phyloP scores from a whole-genome alignment of 1,140 invertebrate genomes.

The Anoplophora glabripennis region DNA sequence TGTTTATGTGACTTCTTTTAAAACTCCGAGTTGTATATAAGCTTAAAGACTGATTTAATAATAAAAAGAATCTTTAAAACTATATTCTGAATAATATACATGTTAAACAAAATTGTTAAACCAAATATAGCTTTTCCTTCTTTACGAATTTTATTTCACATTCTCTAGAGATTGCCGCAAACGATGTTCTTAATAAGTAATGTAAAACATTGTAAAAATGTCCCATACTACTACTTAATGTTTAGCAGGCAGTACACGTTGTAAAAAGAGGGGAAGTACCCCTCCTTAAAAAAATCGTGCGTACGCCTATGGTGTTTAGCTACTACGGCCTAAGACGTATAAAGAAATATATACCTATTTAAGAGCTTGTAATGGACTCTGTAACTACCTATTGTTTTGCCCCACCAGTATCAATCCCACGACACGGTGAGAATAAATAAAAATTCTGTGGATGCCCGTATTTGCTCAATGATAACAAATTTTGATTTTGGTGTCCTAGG shows the following conservation, averaged over 20 bases:
- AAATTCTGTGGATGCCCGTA: too few species aligned
- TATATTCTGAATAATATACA: background rate
- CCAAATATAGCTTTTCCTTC: background rate
- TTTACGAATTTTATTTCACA: background rate
- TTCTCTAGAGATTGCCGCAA: background rate
- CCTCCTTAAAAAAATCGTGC: background rate
- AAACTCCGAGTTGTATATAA: constrained; percentile 6
- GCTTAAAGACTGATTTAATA: constrained; percentile 22
- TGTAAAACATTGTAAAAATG: constrained; percentile 10
- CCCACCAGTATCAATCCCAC: too few species aligned
- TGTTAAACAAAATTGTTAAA: constrained; percentile 6
- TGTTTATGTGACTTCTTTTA: background rate
- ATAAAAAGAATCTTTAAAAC: background rate
- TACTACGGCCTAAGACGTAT: background rate
- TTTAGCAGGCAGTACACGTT: constrained; percentile 6
- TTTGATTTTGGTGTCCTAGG: background rate
- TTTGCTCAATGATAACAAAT: background rate
- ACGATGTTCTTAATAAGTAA: background rate
- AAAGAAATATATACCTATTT: background rate
- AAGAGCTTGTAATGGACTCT: background rate
- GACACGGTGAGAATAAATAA: too few species aligned
- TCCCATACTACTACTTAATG: constrained; percentile 9
- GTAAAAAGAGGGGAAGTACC: too few species aligned
- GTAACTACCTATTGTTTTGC: background rate
- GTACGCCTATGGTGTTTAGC: constrained; percentile 3